Percentiles rank a stretch among this genome's conserved stretches.
Conservation (phyloP, 2,888 invertebrate genomes). For the Agrenia bidenticulata region DNA sequence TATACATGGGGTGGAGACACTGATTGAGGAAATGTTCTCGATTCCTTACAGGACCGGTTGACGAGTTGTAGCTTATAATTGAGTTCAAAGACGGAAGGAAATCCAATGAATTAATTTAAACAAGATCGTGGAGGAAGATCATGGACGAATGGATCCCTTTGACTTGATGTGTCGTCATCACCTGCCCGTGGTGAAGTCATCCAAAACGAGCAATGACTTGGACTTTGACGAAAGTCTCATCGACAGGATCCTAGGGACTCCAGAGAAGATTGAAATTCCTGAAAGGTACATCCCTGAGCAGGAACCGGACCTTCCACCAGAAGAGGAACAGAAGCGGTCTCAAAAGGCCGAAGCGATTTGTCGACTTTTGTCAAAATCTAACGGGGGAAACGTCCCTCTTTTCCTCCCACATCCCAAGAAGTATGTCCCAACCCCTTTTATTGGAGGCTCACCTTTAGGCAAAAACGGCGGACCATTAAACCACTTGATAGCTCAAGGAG, state of each 20-base stretch:
- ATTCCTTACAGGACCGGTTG: too few species aligned
- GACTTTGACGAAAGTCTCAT: slow-evolving; percentile 51
- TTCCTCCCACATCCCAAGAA: slow-evolving; percentile 32
- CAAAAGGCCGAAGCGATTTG: slow-evolving; percentile 52
- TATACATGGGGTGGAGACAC: too few species aligned
- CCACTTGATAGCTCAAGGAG: not conserved
- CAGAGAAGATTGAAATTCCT: slow-evolving; percentile 52
- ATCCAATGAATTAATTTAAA: too few species aligned
- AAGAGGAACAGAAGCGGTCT: slow-evolving; percentile 49
- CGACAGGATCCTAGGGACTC: slow-evolving; percentile 50
- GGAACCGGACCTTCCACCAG: slow-evolving; percentile 43
- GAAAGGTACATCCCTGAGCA: slow-evolving; percentile 51
- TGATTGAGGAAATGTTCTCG: too few species aligned
- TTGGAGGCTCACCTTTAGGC: not conserved
- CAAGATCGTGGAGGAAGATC: too few species aligned
- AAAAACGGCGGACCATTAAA: not conserved
- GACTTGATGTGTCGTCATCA: slow-evolving; percentile 43
- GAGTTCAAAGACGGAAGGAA: too few species aligned
- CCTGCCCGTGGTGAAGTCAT: slow-evolving; percentile 42
- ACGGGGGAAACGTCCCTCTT: slow-evolving; percentile 35
- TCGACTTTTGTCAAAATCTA: slow-evolving; percentile 48
- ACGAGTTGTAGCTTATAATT: too few species aligned
- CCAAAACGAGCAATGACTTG: slow-evolving; percentile 38
- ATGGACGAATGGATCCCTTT: slow-evolving; percentile 48
- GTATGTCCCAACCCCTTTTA: slow-evolving; percentile 2